Conservation (phyloP, 2,113 vertebrate genomes). For the Phalacrocorax brasilianus region DNA sequence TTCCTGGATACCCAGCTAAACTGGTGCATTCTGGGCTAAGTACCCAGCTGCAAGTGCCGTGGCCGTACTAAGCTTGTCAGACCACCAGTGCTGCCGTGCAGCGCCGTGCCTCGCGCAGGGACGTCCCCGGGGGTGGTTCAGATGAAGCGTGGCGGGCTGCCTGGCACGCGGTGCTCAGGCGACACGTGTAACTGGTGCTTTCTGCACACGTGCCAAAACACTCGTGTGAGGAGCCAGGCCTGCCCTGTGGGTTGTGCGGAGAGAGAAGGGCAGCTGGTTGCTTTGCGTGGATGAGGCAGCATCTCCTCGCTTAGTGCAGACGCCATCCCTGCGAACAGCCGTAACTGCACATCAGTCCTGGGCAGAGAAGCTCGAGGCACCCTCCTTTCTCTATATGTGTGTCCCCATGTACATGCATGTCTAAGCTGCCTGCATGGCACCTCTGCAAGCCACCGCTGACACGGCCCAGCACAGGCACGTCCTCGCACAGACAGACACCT, state of each 20-base stretch:
- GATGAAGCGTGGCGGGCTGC: neutral
- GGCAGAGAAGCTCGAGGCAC: neutral
- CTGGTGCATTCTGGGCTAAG: neutral
- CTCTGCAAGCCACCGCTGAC: neutral
- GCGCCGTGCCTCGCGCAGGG: fast-evolving
- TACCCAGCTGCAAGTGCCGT: neutral
- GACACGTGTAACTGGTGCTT: neutral
- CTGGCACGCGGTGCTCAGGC: neutral
- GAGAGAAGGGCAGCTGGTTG: neutral
- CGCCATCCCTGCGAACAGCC: fast-evolving
- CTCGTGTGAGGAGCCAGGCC: neutral
- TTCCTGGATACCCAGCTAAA: neutral
- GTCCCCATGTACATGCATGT: neutral
- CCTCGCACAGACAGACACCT: fast-evolving
- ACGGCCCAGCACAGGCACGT: fast-evolving
- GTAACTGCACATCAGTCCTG: fast-evolving
- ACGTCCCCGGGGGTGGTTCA: neutral
- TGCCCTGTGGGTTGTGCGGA: neutral
- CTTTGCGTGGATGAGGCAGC: neutral
- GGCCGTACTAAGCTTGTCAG: neutral
- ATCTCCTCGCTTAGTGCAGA: fast-evolving
- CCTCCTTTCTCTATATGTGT: neutral
- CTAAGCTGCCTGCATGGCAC: slow-evolving; percentile 26
- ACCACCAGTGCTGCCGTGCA: neutral
- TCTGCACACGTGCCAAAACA: fast-evolving